phyloP scores from a whole-genome alignment of 2,888 invertebrate genomes.

The Aricia artaxerxes region DNA sequence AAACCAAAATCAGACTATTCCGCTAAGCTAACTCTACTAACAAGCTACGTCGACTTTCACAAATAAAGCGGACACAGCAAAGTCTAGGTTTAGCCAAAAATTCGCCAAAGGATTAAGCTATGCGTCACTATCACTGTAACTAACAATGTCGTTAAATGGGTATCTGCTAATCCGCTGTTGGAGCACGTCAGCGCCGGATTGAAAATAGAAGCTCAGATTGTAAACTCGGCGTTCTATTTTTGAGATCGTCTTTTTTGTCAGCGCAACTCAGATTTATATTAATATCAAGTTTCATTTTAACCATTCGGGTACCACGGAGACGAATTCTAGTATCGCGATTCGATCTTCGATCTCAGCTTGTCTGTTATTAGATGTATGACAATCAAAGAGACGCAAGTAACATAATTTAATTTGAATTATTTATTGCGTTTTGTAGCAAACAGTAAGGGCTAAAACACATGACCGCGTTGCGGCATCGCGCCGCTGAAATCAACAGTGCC shows the following conservation, averaged over 20 bases:
- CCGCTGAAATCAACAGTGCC: too few relatives aligned
- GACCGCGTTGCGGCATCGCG: too few relatives aligned
- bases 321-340: neutral
- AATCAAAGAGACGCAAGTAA: too few relatives aligned
- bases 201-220: constrained; percentile 23
- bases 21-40: neutral
- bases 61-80: neutral
- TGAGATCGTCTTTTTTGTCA: constrained; percentile 21
- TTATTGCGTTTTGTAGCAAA: too few relatives aligned
- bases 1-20: too few relatives aligned
- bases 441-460: too few relatives aligned
- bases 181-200: constrained; percentile 26
- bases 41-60: neutral
- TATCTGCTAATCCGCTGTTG: constrained; percentile 25
- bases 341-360: too few relatives aligned
- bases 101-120: constrained; percentile 23
- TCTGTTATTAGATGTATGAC: too few relatives aligned
- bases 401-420: too few relatives aligned
- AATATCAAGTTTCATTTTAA: neutral
- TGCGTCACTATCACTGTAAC: constrained; percentile 27
- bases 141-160: constrained; percentile 30
- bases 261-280: neutral
- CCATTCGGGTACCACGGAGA: neutral
- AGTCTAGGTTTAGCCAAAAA: constrained; percentile 22
- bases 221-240: constrained; percentile 31